phyloP scores from a whole-genome alignment of 2,113 vertebrate genomes.

The Capra hircus region DNA sequence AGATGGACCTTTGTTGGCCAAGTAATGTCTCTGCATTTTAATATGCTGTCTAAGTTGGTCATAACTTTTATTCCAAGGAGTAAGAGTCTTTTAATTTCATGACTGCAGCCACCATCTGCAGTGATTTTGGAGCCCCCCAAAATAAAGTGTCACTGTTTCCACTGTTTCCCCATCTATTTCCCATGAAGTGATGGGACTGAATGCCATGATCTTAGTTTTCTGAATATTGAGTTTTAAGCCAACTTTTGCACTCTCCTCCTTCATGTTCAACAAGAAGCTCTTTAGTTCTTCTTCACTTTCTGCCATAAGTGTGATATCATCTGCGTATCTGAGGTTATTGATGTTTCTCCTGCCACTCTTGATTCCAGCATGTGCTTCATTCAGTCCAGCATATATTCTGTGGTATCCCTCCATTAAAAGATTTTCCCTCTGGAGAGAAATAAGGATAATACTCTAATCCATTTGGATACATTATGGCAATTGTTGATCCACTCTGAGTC shows the following conservation, averaged over 20 bases:
- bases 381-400: conserved; percentile 65
- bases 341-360: neutral
- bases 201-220: neutral
- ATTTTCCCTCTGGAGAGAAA: conserved; percentile 80
- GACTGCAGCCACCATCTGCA: neutral
- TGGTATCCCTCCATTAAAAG: conserved; percentile 88
- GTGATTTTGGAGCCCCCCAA: neutral
- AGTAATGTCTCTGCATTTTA: neutral
- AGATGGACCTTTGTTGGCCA: neutral
- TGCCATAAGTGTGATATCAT: neutral
- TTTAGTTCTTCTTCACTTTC: neutral
- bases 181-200: neutral
- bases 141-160: neutral
- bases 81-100: neutral
- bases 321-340: neutral
- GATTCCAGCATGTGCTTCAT: neutral
- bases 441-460: conserved; percentile 90
- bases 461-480: conserved; percentile 92
- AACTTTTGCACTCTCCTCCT: neutral
- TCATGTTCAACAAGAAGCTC: neutral
- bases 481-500: conserved; percentile 87
- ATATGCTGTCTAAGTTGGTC: neutral
- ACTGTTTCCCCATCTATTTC: neutral
- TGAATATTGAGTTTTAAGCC: neutral
- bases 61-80: neutral